A percentile compares a stretch with the other conserved stretches of the same genome.
phyloP scores from a whole-genome alignment of 2,888 invertebrate species.

The Lacanobia oleracea region DNA sequence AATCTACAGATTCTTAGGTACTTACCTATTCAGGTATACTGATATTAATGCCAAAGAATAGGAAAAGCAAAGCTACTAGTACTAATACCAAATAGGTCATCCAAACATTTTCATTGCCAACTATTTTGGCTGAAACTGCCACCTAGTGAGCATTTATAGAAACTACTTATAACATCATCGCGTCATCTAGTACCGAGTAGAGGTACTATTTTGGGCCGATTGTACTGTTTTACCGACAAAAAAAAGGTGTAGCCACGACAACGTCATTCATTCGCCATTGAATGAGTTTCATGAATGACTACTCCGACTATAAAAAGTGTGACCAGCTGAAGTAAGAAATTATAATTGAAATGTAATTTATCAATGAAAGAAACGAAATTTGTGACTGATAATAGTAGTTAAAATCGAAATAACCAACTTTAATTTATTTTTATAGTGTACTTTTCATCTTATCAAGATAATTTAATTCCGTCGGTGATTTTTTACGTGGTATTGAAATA shows the following conservation, averaged over 20 bases:
- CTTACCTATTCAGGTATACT: neutral
- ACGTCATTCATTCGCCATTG: conserved; percentile 14
- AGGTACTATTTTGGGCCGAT: neutral
- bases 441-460: neutral
- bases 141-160: neutral
- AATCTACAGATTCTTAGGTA: neutral
- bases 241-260: conserved; percentile 2
- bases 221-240: conserved; percentile 10
- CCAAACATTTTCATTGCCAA: too few relatives aligned
- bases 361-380: conserved; percentile 3
- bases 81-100: too few relatives aligned
- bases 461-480: neutral
- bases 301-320: conserved; percentile 30
- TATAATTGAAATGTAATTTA: neutral
- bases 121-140: neutral
- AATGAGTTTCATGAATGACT: neutral
- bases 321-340: neutral
- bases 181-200: conserved; percentile 41
- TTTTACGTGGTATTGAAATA: neutral
- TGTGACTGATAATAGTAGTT: neutral
- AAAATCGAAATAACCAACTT: neutral
- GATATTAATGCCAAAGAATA: neutral
- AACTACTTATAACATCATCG: neutral
- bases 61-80: neutral
- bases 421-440: neutral